Evolutionary conservation across 2,113 vertebrate species (phyloP).

Genomic region (Helogale parvula): DNA sequence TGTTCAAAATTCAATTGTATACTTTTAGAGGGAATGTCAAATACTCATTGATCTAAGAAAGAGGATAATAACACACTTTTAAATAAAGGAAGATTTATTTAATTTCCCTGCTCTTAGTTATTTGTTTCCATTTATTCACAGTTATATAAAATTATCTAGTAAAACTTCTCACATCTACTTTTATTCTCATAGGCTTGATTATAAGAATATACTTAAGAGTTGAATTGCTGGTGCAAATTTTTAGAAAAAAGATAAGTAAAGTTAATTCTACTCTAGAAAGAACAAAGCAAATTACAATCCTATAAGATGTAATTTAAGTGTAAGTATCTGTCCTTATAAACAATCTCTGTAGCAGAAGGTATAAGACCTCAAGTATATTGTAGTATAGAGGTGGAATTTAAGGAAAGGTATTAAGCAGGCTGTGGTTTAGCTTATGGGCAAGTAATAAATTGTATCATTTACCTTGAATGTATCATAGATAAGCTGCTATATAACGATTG

Average conservation of each 20-base stretch:
- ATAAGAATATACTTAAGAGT: background rate
- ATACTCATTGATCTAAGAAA: background rate
- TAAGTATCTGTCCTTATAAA: background rate
- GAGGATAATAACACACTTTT: background rate
- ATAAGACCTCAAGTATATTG: no score
- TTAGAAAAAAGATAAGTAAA: background rate
- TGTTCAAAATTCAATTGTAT: background rate
- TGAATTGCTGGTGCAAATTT: background rate
- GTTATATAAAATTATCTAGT: background rate
- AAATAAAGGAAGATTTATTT: background rate
- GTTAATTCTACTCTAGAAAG: background rate
- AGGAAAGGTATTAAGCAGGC: no score
- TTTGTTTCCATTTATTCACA: background rate
- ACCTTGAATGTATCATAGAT: no score
- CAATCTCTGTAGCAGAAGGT: background rate
- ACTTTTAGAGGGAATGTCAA: background rate
- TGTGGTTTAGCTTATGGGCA: no score
- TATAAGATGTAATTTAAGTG: background rate
- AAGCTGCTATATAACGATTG: no score
- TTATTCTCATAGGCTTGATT: background rate
- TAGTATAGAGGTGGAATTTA: no score
- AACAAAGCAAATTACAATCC: background rate
- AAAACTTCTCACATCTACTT: background rate
- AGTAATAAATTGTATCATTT: no score
- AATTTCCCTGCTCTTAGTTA: background rate